phyloP scores from a whole-genome alignment of 2,888 invertebrate genomes.

The Eupithecia dodoneata region DNA sequence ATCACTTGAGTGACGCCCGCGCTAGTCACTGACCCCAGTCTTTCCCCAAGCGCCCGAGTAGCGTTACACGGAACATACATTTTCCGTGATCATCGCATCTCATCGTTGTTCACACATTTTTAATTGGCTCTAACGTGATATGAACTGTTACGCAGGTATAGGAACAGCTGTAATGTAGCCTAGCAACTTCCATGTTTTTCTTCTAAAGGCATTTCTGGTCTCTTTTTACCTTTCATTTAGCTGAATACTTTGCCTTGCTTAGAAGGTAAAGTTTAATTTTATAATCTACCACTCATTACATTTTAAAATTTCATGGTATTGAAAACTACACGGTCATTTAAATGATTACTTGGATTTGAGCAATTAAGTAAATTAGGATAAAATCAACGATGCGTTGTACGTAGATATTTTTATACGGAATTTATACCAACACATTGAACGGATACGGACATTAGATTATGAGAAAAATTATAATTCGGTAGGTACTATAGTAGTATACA shows the following conservation, averaged over 20 bases:
- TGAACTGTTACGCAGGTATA: slow-evolving; percentile 53
- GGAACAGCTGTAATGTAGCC: slow-evolving; percentile 39
- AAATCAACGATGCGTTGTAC: slow-evolving; percentile 26
- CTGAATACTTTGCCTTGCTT: slow-evolving; percentile 4
- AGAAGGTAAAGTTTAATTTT: slow-evolving; percentile 7
- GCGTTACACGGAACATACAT: slow-evolving; percentile 42
- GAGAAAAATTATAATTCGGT: neutral
- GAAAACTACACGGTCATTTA: slow-evolving; percentile 14
- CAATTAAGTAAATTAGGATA: slow-evolving; percentile 20
- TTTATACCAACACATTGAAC: neutral
- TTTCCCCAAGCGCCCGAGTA: slow-evolving; percentile 32
- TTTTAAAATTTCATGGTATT: slow-evolving; percentile 14
- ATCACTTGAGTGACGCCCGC: slow-evolving; percentile 49
- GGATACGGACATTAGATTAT: neutral
- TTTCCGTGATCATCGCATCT: slow-evolving; percentile 49
- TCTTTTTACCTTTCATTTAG: slow-evolving; percentile 12
- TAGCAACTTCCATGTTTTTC: slow-evolving; percentile 31
- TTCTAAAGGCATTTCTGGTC: neutral
- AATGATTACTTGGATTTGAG: slow-evolving; percentile 9
- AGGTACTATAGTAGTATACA: neutral
- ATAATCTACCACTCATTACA: slow-evolving; percentile 1
- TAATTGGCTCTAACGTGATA: slow-evolving; percentile 57
- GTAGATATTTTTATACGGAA: slow-evolving; percentile 12
- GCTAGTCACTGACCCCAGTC: slow-evolving; percentile 63
- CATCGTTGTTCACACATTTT: slow-evolving; percentile 56